phyloP scores from a whole-genome alignment of 2,888 invertebrate genomes.

The Apotomis capreana region DNA sequence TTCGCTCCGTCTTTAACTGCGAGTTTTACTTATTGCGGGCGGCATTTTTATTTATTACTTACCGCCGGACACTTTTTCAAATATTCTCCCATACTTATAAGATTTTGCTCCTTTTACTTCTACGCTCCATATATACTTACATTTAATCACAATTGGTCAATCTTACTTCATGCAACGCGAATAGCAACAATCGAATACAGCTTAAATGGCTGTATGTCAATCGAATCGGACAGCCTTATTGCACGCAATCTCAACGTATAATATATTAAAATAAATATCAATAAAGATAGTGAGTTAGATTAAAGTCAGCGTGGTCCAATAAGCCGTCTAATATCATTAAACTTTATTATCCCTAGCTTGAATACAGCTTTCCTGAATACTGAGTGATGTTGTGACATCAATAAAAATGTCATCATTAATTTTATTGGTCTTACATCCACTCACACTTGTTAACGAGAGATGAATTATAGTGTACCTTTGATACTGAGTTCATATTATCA shows the following conservation, averaged over 20 bases:
- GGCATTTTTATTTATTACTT: too few relatives aligned
- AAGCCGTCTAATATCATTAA: slow-evolving; percentile 46
- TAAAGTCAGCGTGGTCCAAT: slow-evolving; percentile 28
- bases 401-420: slow-evolving; percentile 45
- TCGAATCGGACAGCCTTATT: not conserved
- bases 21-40: too few relatives aligned
- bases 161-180: too few relatives aligned
- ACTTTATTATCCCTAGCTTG: slow-evolving; percentile 46
- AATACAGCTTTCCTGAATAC: slow-evolving; percentile 43
- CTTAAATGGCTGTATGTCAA: too few relatives aligned
- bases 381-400: slow-evolving; percentile 51
- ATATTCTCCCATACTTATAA: too few relatives aligned
- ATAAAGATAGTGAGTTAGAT: slow-evolving; percentile 23
- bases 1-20: too few relatives aligned
- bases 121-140: too few relatives aligned
- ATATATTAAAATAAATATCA: slow-evolving; percentile 8
- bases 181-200: too few relatives aligned
- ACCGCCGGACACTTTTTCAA: too few relatives aligned
- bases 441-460: slow-evolving; percentile 32
- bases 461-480: slow-evolving; percentile 37
- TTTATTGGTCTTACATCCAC: slow-evolving; percentile 39
- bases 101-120: too few relatives aligned
- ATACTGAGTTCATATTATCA: slow-evolving; percentile 17
- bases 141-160: too few relatives aligned
- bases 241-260: not conserved